Conservation (phyloP, 2,113 vertebrate genomes). For the Pelvicachromis taeniatus region DNA sequence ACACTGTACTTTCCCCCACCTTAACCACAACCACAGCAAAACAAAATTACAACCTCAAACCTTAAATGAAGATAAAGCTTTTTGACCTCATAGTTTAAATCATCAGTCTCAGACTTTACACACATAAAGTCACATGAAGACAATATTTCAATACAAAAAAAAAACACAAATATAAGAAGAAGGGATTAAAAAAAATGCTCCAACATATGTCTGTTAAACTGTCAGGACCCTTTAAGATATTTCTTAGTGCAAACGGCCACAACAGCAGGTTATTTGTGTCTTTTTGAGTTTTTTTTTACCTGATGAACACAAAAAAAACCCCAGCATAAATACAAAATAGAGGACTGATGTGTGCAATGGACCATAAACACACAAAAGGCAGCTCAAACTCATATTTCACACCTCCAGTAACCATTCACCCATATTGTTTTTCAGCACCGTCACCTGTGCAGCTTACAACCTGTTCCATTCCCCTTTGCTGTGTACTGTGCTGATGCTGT, state of each 20-base stretch:
- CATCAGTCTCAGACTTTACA: neutral
- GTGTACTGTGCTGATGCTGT: neutral
- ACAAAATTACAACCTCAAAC: neutral
- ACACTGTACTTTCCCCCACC: neutral
- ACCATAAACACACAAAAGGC: neutral
- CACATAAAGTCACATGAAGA: neutral
- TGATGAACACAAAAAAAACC: neutral
- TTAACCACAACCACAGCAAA: neutral
- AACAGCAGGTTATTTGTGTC: neutral
- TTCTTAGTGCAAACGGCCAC: neutral
- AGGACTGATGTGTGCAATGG: neutral
- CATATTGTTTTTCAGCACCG: constrained; percentile 54
- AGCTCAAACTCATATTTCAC: constrained; percentile 57
- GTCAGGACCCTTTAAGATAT: too few relatives aligned
- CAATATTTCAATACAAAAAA: neutral
- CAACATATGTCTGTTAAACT: too few relatives aligned
- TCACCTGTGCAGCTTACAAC: neutral
- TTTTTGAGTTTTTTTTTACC: neutral
- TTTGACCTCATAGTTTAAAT: neutral
- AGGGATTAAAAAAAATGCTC: too few relatives aligned
- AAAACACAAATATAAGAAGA: too few relatives aligned
- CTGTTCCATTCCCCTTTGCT: neutral
- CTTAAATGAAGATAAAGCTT: neutral
- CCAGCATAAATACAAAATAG: neutral
- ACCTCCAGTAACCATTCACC: constrained; percentile 57